Base-by-base conservation (phyloP, 1,140 invertebrate genomes). In the Meloidogyne exigua region DNA sequence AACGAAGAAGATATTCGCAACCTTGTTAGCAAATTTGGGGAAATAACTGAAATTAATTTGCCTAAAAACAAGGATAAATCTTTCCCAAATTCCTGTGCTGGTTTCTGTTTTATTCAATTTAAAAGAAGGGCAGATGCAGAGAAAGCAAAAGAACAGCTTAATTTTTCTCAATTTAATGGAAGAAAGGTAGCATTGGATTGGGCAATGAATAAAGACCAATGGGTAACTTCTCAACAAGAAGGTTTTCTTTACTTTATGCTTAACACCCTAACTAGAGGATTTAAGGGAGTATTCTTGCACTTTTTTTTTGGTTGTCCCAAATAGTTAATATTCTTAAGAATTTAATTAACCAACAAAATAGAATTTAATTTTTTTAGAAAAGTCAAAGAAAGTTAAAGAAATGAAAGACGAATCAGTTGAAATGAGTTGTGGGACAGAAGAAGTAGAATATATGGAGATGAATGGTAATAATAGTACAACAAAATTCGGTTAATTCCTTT, bases 1-100 rank as follows among this genome's bases (percentile, higher is more conserved):
- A 85, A 26, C 21, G 82, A 78, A 67, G 78, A 84, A 18, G 83
- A 83, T 18, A 18, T 83, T 12, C 2, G 26, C n/a, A 62, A 81
- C 36, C 15, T 77, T 15, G 79, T 25, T 26, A 57, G n/a, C 7
- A 68, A 76, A 36, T 78, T 79, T 57, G 82, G 82, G 10, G 10
- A 26, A 9, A 57, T 83, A 15, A 65, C 23, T 18, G 82, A 83
- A 44, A 75, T 84, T 26, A 44, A 66, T 18, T 57, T 83, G 18
- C 82, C 82, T 2, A 80, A 80, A 73, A 81, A 77, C 44, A 83
- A 75, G 18, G 82, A 83, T 69, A 74, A 64, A 39, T 65, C 66
- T 23, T 83, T 77, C 64, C 83, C 81, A 1, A 79, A 85, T 49
- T 83, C 83, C 13, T 83, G 80, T 69, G 82, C 83, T 25, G 82